Evolutionary conservation across 1,140 invertebrate genomes (phyloP).

Genomic region (Drosophila paulistorum): DNA sequence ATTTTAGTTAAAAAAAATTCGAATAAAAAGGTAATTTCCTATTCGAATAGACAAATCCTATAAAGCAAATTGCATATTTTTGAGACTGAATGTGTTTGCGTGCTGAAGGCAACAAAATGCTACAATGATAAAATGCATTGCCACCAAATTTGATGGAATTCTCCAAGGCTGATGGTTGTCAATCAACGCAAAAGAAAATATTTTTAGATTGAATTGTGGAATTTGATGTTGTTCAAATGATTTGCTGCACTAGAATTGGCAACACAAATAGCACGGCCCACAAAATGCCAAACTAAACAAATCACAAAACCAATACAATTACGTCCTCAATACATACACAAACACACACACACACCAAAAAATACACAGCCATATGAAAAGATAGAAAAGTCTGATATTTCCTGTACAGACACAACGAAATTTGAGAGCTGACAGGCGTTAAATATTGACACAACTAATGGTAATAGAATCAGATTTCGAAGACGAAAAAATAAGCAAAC

Average conservation of each 20-base stretch:
- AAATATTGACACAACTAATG: conserved; percentile 66
- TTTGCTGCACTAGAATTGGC: conserved; percentile 41
- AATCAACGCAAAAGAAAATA: conserved; percentile 46
- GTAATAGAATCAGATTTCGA: conserved; percentile 10
- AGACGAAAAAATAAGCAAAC: not conserved
- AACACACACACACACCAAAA: not conserved
- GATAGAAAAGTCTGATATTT: conserved; percentile 17
- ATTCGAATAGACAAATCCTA: not conserved
- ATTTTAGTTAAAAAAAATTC: too few relatives aligned
- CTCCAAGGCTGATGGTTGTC: conserved; percentile 49
- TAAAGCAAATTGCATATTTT: too few relatives aligned
- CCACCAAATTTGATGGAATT: conserved; percentile 32
- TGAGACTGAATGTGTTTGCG: not conserved
- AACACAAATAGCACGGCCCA: conserved; percentile 49
- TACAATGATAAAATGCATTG: not conserved
- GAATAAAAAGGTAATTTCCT: not conserved
- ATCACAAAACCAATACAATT: conserved; percentile 39
- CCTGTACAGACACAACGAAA: conserved; percentile 6
- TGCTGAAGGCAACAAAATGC: not conserved
- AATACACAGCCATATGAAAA: not conserved
- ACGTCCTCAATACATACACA: conserved; percentile 15
- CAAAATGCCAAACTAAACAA: conserved; percentile 53
- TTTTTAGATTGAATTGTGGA: conserved; percentile 49
- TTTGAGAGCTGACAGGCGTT: conserved; percentile 24
- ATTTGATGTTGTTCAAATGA: conserved; percentile 59